Conservation (phyloP, 2,888 invertebrate species). For the Halictus quadricinctus region DNA sequence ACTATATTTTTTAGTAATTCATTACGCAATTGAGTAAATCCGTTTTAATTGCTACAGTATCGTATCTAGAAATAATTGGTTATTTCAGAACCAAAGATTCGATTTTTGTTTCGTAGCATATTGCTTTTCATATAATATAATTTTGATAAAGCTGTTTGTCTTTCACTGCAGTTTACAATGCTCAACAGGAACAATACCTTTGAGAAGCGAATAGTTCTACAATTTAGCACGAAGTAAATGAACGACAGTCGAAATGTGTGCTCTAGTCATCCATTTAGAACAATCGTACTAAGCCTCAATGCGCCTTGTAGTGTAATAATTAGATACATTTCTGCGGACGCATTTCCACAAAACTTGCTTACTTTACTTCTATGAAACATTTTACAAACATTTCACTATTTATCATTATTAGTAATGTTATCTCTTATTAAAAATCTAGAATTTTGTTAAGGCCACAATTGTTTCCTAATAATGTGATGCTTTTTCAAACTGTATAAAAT, state of each 20-base stretch:
- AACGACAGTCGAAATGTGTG: constrained; percentile 72
- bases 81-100: constrained; percentile 39
- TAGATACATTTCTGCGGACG: constrained; percentile 56
- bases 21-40: background rate
- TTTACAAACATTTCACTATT: constrained; percentile 26
- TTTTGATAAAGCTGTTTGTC: constrained; percentile 35
- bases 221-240: constrained; percentile 56
- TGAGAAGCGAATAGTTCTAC: constrained; percentile 47
- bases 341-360: constrained; percentile 45
- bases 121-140: constrained; percentile 35
- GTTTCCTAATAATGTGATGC: no score
- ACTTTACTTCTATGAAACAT: constrained; percentile 16
- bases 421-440: background rate
- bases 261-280: constrained; percentile 79
- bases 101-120: constrained; percentile 37
- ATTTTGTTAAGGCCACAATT: background rate
- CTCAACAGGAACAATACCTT: constrained; percentile 48
- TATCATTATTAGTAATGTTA: constrained; percentile 13
- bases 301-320: constrained; percentile 77
- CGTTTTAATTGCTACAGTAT: constrained; percentile 8
- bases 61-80: background rate
- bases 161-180: constrained; percentile 54
- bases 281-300: constrained; percentile 76
- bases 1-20: constrained; percentile 9
- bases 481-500: background rate